Conservation (phyloP, 2,797 vertebrate species). For the Lacerta bilineata region DNA sequence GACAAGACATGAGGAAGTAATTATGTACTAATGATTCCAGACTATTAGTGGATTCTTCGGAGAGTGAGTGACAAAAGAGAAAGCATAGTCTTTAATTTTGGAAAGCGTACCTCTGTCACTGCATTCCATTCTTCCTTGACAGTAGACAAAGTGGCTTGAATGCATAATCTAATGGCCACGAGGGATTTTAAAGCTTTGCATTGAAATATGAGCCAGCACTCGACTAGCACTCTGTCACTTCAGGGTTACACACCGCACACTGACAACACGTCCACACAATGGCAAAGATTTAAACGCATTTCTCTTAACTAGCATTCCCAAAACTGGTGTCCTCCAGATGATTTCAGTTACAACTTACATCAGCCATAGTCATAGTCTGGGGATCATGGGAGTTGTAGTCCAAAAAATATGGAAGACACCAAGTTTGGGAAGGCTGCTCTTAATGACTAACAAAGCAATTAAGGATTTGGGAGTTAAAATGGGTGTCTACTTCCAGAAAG, state of each 20-base stretch:
- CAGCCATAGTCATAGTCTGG: too few relatives aligned
- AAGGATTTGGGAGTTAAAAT: constrained; percentile 1
- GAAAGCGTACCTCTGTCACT: constrained; percentile 16
- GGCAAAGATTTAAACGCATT: constrained; percentile 1
- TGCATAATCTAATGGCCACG: constrained; percentile 29
- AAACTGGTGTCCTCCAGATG: too few relatives aligned
- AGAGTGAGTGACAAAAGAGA: constrained; percentile 21
- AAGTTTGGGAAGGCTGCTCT: not conserved
- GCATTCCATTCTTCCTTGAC: constrained; percentile 21
- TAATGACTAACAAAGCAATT: constrained; percentile 30
- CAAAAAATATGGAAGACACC: too few relatives aligned
- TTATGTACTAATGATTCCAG: constrained; percentile 8
- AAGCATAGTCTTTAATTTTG: constrained; percentile 24
- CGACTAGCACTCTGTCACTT: constrained; percentile 1
- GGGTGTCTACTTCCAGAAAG: not conserved
- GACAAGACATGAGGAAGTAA: constrained; percentile 7
- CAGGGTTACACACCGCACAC: not conserved
- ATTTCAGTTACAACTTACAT: too few relatives aligned
- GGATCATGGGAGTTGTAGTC: too few relatives aligned
- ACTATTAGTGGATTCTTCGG: not conserved
- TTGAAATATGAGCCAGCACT: constrained; percentile 18
- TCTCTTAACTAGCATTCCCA: not conserved
- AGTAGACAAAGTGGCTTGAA: constrained; percentile 23
- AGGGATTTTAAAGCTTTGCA: constrained; percentile 21
- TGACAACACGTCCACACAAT: constrained; percentile 8